A percentile compares a stretch with the other conserved stretches of the same genome.
These are phyloP conservation scores for Papilio dardanus DNA, from an alignment of 1,140 invertebrate genomes.

Conservation along the genomic window DNA sequence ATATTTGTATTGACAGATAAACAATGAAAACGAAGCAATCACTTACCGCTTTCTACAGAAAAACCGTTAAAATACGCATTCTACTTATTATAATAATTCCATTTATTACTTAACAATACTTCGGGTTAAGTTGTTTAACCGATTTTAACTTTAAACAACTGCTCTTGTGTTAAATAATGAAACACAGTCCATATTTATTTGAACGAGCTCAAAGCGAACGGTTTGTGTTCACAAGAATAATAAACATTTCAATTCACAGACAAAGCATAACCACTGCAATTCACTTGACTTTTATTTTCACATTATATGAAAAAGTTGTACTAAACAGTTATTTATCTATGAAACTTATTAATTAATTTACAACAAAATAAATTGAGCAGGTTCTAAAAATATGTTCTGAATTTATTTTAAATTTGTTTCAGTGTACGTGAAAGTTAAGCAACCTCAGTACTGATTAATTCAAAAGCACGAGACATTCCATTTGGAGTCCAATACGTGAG, in stretches of 20 bases:
- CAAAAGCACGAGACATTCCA: conserved; percentile 15
- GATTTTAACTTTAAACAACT: not conserved
- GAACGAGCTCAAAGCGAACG: not conserved
- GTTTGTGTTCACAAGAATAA: not conserved
- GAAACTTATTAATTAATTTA: not conserved
- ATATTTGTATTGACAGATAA: conserved; percentile 69
- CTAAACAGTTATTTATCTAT: no score
- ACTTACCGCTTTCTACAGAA: not conserved
- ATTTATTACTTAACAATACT: not conserved
- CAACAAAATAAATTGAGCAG: not conserved
- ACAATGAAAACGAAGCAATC: conserved; percentile 48
- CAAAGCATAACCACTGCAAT: not conserved
- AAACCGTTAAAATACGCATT: not conserved
- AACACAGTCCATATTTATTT: not conserved
- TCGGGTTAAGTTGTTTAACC: not conserved
- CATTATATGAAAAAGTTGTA: not conserved
- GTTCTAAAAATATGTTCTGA: not conserved
- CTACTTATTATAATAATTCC: not conserved
- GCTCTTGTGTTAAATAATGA: not conserved
- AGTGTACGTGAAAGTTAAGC: conserved; percentile 5
- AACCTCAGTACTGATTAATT: conserved; percentile 18
- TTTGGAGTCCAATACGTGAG: conserved; percentile 10
- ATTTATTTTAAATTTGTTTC: not conserved
- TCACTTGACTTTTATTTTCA: not conserved
- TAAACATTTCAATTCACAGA: not conserved